Evolutionary conservation across 2,113 vertebrate genomes (phyloP), one percentile per base, ranked within the genome.

Genomic region (Machaerirhynchus nigripectus): DNA sequence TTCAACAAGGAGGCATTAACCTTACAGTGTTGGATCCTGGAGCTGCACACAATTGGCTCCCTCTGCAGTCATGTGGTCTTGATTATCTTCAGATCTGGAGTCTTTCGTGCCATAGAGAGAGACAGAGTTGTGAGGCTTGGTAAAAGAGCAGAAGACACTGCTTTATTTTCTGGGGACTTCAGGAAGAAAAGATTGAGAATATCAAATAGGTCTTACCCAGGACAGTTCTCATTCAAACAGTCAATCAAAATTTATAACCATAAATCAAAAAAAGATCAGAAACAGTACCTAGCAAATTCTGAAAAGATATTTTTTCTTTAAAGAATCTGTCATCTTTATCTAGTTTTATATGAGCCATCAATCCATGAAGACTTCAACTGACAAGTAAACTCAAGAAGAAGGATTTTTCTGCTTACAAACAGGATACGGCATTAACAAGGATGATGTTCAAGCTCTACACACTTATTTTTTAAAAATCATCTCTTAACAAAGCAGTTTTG

Each of bases 1-100:
- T 98, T 95, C 94, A 98, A 96, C 95, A 97, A 97, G 97, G 96
- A 98, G 95, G 87, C 97, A 98, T 98, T 98, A 98, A 98, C 98
- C 98, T 98, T 98, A 91, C 97, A 97, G 95, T 92, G 96, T 96
- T 95, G 96, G 93, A 97, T 97, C 82, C 68, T 97, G 95, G 98
- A 98, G 98, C 98, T 57, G 40, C 87, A 24, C 52, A 84, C 96
- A 98, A 98, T 98, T 98, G 98, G 98, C 96, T 97, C 90, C 80
- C 97, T 97, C 98, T 95, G 94, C 76, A 89, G 97, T 98, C 98
- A 97, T 94, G 95, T 98, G 98, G 97, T 96, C 96, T 96, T 98
- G 96, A 97, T 98, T 98, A 96, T 98, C 97, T 98, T 98, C 98
- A 98, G 95, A 96, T 95, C 59, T 88, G 73, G 67, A 94, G 69